Evolutionary conservation across 2,113 vertebrate species (phyloP), one percentile per base, ranked within the genome.

Genomic region (Mobula birostris): DNA sequence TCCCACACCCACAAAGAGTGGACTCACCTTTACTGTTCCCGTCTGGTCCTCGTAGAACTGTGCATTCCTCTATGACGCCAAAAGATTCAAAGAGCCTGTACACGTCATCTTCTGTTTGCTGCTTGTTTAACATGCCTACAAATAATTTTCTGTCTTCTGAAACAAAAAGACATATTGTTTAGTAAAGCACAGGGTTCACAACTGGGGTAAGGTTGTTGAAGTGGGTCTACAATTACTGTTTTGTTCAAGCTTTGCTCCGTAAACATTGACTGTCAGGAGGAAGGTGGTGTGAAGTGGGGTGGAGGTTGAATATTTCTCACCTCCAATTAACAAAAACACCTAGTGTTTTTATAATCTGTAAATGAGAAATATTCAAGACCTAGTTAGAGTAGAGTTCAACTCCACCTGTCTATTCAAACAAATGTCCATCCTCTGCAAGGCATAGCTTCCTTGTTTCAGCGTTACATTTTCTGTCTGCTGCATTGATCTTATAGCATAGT

Each of bases 111-210:
- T 99, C 99, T 0, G 98, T 99, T 96, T 99, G 98, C 96, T 99
- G 98, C 96, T 99, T 99, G 97, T 98, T 99, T 96, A 99, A 97
- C 99, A 99, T 99, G 95, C 99, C 99, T 95, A 99, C 99, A 96
- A 99, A 99, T 96, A 99, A 97, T 97, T 99, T 98, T 96, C 97
- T 96, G 96, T 97, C 97, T 96, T 97, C 97, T 98, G 96, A 79
- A 80, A 76, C 70, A 74, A 94, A 94, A 70, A 94, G 68, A 78
- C 48, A 74, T 76, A n/a, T 56, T 76, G 40, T 94, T 94, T 74
- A 94, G 76, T 76, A 56, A 27, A 94, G 21, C 63, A 1, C 70
- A 77, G 68, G 61, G 21, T 19, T 36, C 11, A 48, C 36, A 27
- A 68, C n/a, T 48, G 68, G 90, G 8, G 1, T 66, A 15, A 21